Evolutionary conservation across 2,113 vertebrate species (phyloP), one percentile per base, ranked within the genome.

Genomic region (Aegithalos caudatus): DNA sequence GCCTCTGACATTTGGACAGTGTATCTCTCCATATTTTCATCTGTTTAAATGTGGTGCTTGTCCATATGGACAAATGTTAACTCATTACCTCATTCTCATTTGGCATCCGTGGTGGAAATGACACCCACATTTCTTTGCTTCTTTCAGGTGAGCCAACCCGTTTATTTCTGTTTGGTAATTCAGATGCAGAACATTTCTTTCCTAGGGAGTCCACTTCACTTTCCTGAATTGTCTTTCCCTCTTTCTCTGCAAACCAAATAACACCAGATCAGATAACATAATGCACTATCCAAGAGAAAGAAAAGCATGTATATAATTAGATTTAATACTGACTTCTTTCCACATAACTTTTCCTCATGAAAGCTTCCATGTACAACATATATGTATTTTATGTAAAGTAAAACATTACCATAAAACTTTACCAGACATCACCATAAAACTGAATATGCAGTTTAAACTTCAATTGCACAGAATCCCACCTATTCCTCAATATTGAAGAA

Each of bases 51-150:
- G 58, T 57, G 29, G 67, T 57, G 31, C 48, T 81, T 79, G 73
- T 58, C 35, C 67, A 69, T 47, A 61, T 12, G 38, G 83, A 91
- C 74, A 94, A 85, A 87, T 64, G 51, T 72, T 83, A 91, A 60
- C 66, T 95, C 45, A 31, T 83, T 96, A 97, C 97, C 96, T 97
- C 38, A 19, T 96, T 95, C 60, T 96, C 92, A 64, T 93, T 94
- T 35, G 58, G 79, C 70, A 18, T 53, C 16, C 50, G 86, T 37
- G 81, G 72, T 78, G 72, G 58, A 56, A 48, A 40, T 38, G 3
- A 42, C 45, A 64, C 13, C 72, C 73, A 47, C 13, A 45, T 8
- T n/a, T 94, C 67, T 91, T 87, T 56, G 31, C 51, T 92, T 89
- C 91, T 84, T 87, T 91, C 47, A 78, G 8, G 19, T 40, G 38